phyloP scores from a whole-genome alignment of 2,797 vertebrate species.

The Xenops minutus region DNA sequence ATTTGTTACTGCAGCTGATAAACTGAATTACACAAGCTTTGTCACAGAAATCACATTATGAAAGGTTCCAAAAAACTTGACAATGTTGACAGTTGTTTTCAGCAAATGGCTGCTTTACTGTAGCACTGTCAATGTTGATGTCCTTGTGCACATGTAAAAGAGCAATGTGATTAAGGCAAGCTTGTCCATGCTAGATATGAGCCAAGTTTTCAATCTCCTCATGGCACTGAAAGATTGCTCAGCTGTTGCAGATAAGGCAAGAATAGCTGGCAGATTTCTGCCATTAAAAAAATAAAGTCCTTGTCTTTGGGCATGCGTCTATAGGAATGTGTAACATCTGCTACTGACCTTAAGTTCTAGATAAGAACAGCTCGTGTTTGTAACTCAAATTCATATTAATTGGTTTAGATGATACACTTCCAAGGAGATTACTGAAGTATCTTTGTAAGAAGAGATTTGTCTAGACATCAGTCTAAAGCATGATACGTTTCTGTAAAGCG shows the following conservation, averaged over 20 bases:
- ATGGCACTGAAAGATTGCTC: constrained; percentile 80
- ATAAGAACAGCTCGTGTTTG: constrained; percentile 62
- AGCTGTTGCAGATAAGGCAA: constrained; percentile 82
- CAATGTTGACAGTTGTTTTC: constrained; percentile 83
- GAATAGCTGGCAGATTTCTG: constrained; percentile 80
- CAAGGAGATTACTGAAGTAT: constrained; percentile 21
- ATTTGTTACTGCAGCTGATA: constrained; percentile 68
- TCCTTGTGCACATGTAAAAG: constrained; percentile 81
- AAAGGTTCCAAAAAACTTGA: constrained; percentile 79
- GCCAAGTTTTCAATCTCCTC: constrained; percentile 81
- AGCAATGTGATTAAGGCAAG: constrained; percentile 82
- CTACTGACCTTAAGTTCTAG: constrained; percentile 74
- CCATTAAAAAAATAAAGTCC: constrained; percentile 66
- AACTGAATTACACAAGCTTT: constrained; percentile 74
- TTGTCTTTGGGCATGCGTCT: constrained; percentile 65
- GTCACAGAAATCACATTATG: constrained; percentile 73
- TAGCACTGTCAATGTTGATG: constrained; percentile 80
- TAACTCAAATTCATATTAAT: constrained; percentile 43
- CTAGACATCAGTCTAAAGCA: background rate
- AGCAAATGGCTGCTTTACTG: constrained; percentile 81
- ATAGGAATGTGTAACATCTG: constrained; percentile 77
- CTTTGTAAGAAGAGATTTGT: constrained; percentile 24
- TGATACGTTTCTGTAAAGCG: background rate
- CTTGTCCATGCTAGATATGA: constrained; percentile 78
- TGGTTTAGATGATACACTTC: constrained; percentile 16